Percentiles rank a stretch among this genome's conserved stretches.
Evolutionary conservation across 2,797 vertebrate genomes (phyloP).

Genomic region (Sorex maritimensis): DNA sequence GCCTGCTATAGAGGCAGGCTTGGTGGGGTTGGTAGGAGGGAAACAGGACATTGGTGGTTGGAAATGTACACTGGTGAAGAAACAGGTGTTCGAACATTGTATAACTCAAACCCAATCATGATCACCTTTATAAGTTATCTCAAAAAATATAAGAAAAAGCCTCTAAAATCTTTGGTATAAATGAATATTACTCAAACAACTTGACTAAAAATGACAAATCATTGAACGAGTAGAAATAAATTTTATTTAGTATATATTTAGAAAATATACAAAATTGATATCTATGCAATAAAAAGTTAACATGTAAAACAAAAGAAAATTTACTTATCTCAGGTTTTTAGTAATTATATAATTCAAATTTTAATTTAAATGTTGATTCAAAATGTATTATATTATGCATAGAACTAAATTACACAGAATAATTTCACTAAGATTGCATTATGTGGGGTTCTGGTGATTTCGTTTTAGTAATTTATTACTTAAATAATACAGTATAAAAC

Average conservation of each 20-base stretch:
- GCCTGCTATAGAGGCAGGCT: too few species aligned
- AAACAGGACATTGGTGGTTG: too few species aligned
- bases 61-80: too few species aligned
- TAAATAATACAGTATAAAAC: not conserved
- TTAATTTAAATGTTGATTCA: slow-evolving; percentile 32
- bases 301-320: slow-evolving; percentile 1
- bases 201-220: not conserved
- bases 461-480: not conserved
- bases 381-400: slow-evolving; percentile 28
- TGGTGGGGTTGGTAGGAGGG: too few species aligned
- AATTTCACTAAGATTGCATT: not conserved
- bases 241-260: slow-evolving; percentile 52
- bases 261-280: slow-evolving; percentile 15
- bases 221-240: slow-evolving; percentile 19
- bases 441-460: not conserved
- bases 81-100: too few species aligned
- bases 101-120: too few species aligned
- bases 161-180: not conserved
- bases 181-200: slow-evolving; percentile 9
- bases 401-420: slow-evolving; percentile 15
- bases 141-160: too few species aligned
- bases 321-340: not conserved
- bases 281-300: not conserved
- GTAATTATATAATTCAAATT: slow-evolving; percentile 19
- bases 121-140: too few species aligned